Percentiles rank a stretch among this genome's conserved stretches.
Evolutionary conservation across 2,888 invertebrate species (phyloP).

Genomic region (Arge pagana): DNA sequence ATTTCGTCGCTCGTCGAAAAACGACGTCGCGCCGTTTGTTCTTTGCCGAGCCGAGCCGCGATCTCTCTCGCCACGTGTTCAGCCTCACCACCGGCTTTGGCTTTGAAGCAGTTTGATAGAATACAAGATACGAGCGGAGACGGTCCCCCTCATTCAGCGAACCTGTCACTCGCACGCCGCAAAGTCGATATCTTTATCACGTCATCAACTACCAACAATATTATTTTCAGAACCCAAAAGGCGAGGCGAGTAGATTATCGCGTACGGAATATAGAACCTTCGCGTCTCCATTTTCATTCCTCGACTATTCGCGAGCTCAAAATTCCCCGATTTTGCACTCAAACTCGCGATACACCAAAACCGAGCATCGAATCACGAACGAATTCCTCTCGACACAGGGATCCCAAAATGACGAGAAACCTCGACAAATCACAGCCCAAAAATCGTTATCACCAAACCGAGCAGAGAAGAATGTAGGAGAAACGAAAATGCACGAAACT

Average conservation of each 20-base stretch:
- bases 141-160: slow-evolving; percentile 39
- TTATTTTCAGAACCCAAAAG: slow-evolving; percentile 38
- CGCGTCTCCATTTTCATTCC: too few relatives aligned
- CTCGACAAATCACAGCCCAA: too few relatives aligned
- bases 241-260: neutral
- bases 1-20: neutral
- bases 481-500: too few relatives aligned
- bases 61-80: neutral
- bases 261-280: too few relatives aligned
- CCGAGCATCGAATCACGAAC: too few relatives aligned
- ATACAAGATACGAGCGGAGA: slow-evolving; percentile 22
- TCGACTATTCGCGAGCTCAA: too few relatives aligned
- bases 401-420: too few relatives aligned
- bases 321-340: too few relatives aligned
- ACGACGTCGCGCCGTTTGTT: neutral
- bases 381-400: too few relatives aligned
- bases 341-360: too few relatives aligned
- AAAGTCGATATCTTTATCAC: slow-evolving; percentile 49
- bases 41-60: too few relatives aligned
- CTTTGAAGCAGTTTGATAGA: slow-evolving; percentile 25
- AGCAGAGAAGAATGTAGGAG: slow-evolving; percentile 23
- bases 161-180: slow-evolving; percentile 46
- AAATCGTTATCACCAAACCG: slow-evolving; percentile 22
- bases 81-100: neutral
- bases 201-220: slow-evolving; percentile 43